Conservation (phyloP, 2,888 invertebrate species). For the Iselma pallidipennis region DNA sequence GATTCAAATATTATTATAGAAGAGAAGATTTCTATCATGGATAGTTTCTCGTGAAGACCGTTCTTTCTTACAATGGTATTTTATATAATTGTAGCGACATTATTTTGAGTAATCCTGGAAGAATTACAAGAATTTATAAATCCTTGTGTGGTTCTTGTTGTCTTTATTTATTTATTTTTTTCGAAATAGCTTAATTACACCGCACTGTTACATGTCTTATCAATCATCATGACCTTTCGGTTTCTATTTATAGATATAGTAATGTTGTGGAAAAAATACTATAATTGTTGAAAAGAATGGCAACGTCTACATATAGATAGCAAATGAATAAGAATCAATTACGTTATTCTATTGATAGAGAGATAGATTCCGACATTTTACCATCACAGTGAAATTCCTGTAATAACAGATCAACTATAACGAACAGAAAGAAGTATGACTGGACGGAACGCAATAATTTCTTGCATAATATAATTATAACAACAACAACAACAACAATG, state of each 20-base stretch:
- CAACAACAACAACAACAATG: background rate
- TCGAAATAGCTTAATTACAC: background rate
- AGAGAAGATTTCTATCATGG: background rate
- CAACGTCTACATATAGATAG: background rate
- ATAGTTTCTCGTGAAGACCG: too few species aligned
- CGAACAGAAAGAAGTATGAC: conserved; percentile 10
- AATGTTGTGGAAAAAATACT: too few species aligned
- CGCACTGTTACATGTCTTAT: background rate
- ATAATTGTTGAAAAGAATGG: conserved; percentile 7
- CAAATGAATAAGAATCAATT: conserved; percentile 23
- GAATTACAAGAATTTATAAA: too few species aligned
- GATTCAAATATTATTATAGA: background rate
- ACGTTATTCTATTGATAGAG: conserved; percentile 17
- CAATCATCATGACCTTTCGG: conserved; percentile 22
- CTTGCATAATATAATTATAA: background rate
- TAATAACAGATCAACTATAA: conserved; percentile 30
- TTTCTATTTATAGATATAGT: conserved; percentile 19
- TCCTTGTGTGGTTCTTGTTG: too few species aligned
- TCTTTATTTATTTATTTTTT: too few species aligned
- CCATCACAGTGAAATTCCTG: conserved; percentile 11
- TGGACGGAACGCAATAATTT: background rate
- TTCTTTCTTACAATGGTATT: background rate
- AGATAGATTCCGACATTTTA: conserved; percentile 16
- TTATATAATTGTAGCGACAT: background rate
- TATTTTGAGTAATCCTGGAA: background rate